These are phyloP conservation scores for Heteromurus nitidus DNA, from an alignment of 2,888 invertebrate genomes.

Conservation along the genomic window DNA sequence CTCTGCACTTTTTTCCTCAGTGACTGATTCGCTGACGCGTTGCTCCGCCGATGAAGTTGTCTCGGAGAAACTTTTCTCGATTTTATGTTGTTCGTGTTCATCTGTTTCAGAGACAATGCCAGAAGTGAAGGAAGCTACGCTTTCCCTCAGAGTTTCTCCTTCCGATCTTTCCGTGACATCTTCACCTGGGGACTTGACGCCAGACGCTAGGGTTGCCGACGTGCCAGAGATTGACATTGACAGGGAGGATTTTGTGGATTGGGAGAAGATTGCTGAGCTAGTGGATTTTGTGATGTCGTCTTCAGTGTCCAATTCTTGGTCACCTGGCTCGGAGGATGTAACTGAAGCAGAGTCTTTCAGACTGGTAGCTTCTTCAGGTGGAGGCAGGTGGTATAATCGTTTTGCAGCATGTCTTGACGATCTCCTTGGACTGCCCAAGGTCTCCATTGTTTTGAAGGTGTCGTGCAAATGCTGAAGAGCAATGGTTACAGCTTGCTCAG, in stretches of 20 bases:
- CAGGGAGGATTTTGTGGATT: slow-evolving; percentile 39
- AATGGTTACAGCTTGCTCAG: slow-evolving; percentile 61
- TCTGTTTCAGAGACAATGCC: slow-evolving; percentile 61
- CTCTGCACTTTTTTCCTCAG: slow-evolving; percentile 38
- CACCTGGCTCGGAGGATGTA: slow-evolving; percentile 36
- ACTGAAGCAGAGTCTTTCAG: slow-evolving; percentile 39
- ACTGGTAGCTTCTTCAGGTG: slow-evolving; percentile 33
- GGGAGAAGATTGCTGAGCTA: slow-evolving; percentile 59
- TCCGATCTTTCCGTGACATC: slow-evolving; percentile 51
- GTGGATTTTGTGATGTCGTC: slow-evolving; percentile 52
- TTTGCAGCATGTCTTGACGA: slow-evolving; percentile 55
- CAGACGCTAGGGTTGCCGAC: slow-evolving; percentile 42
- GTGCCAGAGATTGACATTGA: slow-evolving; percentile 32
- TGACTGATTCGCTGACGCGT: slow-evolving; percentile 9
- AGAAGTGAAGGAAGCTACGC: slow-evolving; percentile 63
- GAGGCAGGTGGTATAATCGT: slow-evolving; percentile 32
- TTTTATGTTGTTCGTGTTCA: slow-evolving; percentile 47
- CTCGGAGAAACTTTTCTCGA: slow-evolving; percentile 10
- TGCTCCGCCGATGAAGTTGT: slow-evolving; percentile 2
- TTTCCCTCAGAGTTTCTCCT: slow-evolving; percentile 65
- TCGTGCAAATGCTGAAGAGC: slow-evolving; percentile 65
- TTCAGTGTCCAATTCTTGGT: slow-evolving; percentile 53
- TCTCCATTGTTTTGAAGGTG: slow-evolving; percentile 66
- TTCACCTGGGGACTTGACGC: slow-evolving; percentile 56
- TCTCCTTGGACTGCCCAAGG: slow-evolving; percentile 62